Percentiles rank a stretch among this genome's conserved stretches.
Conservation (phyloP, 2,888 invertebrate genomes). For the Empis stercorea region DNA sequence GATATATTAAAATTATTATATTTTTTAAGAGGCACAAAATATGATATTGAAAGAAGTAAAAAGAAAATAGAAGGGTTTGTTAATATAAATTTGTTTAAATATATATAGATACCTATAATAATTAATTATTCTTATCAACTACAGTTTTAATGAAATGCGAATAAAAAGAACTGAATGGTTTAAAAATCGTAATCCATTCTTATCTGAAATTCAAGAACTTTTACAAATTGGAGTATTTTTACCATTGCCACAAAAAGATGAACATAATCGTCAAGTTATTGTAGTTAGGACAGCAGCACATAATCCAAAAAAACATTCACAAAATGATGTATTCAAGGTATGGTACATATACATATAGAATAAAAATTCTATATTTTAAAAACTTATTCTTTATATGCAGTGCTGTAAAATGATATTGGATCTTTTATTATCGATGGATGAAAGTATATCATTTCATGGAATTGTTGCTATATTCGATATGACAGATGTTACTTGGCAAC, state of each 20-base stretch:
- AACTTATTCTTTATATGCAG: conserved; percentile 13
- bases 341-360: no score
- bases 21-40: conserved; percentile 50
- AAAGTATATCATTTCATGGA: conserved; percentile 39
- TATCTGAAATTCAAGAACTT: conserved; percentile 44
- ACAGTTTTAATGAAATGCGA: conserved; percentile 42
- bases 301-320: conserved; percentile 42
- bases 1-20: conserved; percentile 38
- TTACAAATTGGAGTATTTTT: conserved; percentile 46
- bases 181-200: conserved; percentile 42
- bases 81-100: background rate
- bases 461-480: conserved; percentile 50
- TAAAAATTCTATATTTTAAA: no score
- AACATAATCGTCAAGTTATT: conserved; percentile 42
- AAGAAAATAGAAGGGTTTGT: conserved; percentile 39
- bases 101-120: no score
- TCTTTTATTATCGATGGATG: conserved; percentile 40
- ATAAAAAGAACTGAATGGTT: conserved; percentile 47
- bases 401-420: conserved; percentile 50
- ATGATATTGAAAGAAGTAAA: conserved; percentile 43
- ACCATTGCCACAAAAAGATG: conserved; percentile 40
- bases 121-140: no score
- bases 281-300: conserved; percentile 44
- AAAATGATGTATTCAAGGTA: conserved; percentile 48
- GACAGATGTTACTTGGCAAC: conserved; percentile 41